A percentile compares a stretch with the other conserved stretches of the same genome.
These are phyloP conservation scores for Schizotus pectinicornis DNA, from an alignment of 2,888 invertebrate genomes.

Conservation along the genomic window DNA sequence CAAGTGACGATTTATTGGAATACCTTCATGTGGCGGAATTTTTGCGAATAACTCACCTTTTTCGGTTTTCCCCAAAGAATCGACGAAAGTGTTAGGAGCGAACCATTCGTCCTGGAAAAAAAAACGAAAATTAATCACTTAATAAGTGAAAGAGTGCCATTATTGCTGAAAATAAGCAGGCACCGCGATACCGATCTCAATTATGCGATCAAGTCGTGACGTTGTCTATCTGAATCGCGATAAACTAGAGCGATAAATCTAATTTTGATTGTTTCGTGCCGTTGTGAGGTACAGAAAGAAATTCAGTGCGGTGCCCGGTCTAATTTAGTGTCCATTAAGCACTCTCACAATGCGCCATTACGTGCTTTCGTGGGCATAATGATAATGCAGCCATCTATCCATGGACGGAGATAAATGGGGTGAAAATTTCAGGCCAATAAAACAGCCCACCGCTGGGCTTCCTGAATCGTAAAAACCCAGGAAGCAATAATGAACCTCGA, in stretches of 20 bases:
- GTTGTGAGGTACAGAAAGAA: conserved; percentile 13
- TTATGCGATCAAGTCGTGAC: conserved; percentile 36
- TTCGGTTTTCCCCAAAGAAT: too few relatives aligned
- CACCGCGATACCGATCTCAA: conserved; percentile 7
- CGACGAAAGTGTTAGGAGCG: background rate
- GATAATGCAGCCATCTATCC: background rate
- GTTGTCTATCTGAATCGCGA: conserved; percentile 37
- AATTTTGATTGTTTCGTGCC: conserved; percentile 39
- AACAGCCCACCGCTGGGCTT: too few relatives aligned
- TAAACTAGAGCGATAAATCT: conserved; percentile 40
- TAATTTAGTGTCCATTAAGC: conserved; percentile 27
- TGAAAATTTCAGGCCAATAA: too few relatives aligned
- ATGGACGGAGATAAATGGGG: too few relatives aligned
- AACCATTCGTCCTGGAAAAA: conserved; percentile 1
- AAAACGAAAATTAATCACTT: background rate
- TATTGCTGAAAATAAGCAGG: background rate
- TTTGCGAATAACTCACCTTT: too few relatives aligned
- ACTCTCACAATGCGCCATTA: conserved; percentile 17
- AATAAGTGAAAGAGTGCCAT: background rate
- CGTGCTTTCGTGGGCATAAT: conserved; percentile 15
- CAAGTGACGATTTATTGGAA: too few relatives aligned
- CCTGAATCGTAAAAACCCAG: too few relatives aligned
- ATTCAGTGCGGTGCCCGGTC: background rate
- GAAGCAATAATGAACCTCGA: too few relatives aligned
- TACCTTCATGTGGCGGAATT: too few relatives aligned